Conservation (phyloP, 2,888 invertebrate genomes). For the Seira ritae region DNA sequence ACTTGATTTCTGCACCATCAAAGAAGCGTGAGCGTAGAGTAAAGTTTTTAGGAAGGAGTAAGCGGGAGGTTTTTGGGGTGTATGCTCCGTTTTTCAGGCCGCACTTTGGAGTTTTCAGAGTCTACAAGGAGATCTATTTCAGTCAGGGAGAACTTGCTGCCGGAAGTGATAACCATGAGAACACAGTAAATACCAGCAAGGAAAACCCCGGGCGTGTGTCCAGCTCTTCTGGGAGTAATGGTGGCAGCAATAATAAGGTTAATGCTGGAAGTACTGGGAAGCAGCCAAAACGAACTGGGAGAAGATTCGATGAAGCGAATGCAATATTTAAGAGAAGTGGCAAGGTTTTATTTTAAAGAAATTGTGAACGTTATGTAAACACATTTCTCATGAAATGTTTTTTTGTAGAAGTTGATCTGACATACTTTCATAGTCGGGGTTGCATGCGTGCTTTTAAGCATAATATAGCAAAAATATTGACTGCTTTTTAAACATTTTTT, state of each 20-base stretch:
- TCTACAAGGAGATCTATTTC: slow-evolving; percentile 70
- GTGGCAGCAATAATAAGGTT: neutral
- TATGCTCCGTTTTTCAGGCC: slow-evolving; percentile 72
- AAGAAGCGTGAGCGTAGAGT: neutral
- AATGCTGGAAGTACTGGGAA: too few species aligned
- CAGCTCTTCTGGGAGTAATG: neutral
- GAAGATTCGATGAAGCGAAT: slow-evolving; percentile 28
- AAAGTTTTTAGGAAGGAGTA: slow-evolving; percentile 15
- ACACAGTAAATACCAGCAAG: too few species aligned
- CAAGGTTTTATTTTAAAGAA: slow-evolving; percentile 38
- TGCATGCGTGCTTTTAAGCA: too few species aligned
- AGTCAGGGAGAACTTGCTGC: slow-evolving; percentile 10
- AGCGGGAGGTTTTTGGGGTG: slow-evolving; percentile 47
- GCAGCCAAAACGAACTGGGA: too few species aligned
- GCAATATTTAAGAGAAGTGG: slow-evolving; percentile 18
- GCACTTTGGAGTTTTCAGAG: slow-evolving; percentile 61
- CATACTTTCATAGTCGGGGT: too few species aligned
- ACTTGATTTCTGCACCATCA: too few species aligned
- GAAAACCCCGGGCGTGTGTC: neutral
- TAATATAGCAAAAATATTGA: too few species aligned
- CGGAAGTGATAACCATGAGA: neutral
- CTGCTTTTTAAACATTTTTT: too few species aligned
- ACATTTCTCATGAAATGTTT: too few species aligned
- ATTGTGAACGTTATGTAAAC: neutral
- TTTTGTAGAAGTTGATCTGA: too few species aligned